phyloP scores from a whole-genome alignment of 2,888 invertebrate genomes.

The Athetis lepigone region DNA sequence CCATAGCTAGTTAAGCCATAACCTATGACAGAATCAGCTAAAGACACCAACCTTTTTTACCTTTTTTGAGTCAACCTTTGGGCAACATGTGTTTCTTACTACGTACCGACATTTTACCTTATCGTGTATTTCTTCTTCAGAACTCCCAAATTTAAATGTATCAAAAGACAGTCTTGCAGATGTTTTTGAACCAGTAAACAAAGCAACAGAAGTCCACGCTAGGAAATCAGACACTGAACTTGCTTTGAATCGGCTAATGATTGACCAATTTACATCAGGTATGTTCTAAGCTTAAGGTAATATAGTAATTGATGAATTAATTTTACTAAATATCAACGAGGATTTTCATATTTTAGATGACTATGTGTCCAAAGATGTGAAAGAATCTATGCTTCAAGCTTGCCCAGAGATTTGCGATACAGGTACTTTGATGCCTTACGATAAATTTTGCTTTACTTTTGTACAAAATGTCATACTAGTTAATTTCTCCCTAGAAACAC shows the following conservation, averaged over 20 bases:
- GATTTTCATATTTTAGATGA: constrained; percentile 70
- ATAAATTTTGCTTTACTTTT: constrained; percentile 18
- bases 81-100: too few relatives aligned
- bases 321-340: constrained; percentile 41
- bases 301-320: constrained; percentile 10
- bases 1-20: too few relatives aligned
- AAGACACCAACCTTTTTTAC: too few relatives aligned
- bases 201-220: neutral
- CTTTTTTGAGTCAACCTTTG: too few relatives aligned
- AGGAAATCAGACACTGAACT: constrained; percentile 15
- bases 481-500: constrained; percentile 71
- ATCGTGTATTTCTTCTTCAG: constrained; percentile 23
- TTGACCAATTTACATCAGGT: constrained; percentile 74
- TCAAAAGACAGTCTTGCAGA: constrained; percentile 67
- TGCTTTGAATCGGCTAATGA: constrained; percentile 48
- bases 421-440: constrained; percentile 64
- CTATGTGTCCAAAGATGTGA: constrained; percentile 64
- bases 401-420: constrained; percentile 68
- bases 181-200: constrained; percentile 61
- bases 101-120: too few relatives aligned
- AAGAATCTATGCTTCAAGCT: constrained; percentile 72
- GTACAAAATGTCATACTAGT: constrained; percentile 52
- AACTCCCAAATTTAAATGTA: constrained; percentile 33
- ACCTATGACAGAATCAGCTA: too few relatives aligned
- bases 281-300: constrained; percentile 25